These are phyloP conservation scores for Ommatoiulus sabulosus DNA, from an alignment of 2,888 invertebrate genomes.

Conservation along the genomic window DNA sequence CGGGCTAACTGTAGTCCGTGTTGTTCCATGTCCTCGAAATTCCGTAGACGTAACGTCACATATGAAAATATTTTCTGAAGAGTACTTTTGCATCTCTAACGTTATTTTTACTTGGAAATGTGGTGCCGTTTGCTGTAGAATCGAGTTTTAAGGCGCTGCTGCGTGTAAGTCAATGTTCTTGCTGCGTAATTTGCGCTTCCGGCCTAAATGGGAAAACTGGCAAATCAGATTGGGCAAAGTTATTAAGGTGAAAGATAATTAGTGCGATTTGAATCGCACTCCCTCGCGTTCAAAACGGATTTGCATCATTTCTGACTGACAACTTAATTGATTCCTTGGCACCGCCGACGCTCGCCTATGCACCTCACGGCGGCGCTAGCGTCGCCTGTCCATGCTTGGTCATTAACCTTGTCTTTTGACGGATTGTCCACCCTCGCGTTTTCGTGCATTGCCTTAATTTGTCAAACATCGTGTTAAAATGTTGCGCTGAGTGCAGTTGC, in stretches of 20 bases:
- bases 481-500: not conserved
- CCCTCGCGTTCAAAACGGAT: conserved; percentile 5
- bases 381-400: conserved; percentile 29
- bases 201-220: not conserved
- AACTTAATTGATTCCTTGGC: conserved; percentile 22
- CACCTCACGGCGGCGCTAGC: not conserved
- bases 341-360: conserved; percentile 32
- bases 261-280: not conserved
- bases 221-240: not conserved
- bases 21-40: too few species aligned
- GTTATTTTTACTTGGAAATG: too few species aligned
- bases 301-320: conserved; percentile 13
- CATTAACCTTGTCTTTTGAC: conserved; percentile 30
- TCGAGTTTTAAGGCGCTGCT: too few species aligned
- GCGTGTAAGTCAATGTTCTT: too few species aligned
- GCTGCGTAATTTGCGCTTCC: not conserved
- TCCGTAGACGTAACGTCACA: too few species aligned
- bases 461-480: conserved; percentile 11
- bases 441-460: conserved; percentile 14
- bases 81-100: too few species aligned
- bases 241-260: not conserved
- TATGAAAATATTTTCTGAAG: too few species aligned
- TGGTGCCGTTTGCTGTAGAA: too few species aligned
- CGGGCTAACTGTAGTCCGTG: too few species aligned
- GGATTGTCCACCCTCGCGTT: conserved; percentile 12